Evolutionary conservation across 2,113 vertebrate genomes (phyloP), one percentile per base, ranked within the genome.

Genomic region (Aplodontia rufa): DNA sequence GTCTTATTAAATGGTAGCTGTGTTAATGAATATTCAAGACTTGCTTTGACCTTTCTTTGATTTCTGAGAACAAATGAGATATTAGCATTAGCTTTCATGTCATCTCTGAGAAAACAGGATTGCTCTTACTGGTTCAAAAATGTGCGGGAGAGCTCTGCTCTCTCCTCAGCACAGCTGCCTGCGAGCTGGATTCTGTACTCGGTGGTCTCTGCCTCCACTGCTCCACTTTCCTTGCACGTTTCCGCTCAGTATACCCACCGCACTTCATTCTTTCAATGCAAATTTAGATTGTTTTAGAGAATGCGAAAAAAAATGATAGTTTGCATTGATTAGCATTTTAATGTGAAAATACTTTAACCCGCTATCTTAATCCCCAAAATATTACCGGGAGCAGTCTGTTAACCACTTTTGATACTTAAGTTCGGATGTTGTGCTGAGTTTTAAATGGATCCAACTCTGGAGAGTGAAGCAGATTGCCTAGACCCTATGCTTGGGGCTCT

Each of bases 1-100:
- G 2, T 51, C 94, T 90, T 62, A 51, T 84, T 85, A 94, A 87
- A 93, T 55, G 58, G 28, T 83, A 91, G 62, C 28, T 79, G 0
- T 72, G 1, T 32, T 11, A 78, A 45, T 28, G 42, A 53, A 47
- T 72, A 42, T 19, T 94, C 55, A 64, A 28, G 37, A 17, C 6
- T 86, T 66, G 47, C 60, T 51, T 76, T 28, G 42, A 93, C 84
- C 5, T 64, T 84, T n/a, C 66, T 83, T 40, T 47, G 62, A 64
- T 53, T 78, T 85, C 49, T 74, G 14, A 80, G 90, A 74, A 72
- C n/a, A 55, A 42, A 16, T 10, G 14, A n/a, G 49, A 85, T n/a
- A n/a, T 62, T 69, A 88, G 47, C 17, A 20, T 26, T 81, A 42
- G 35, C 28, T 60, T 71, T 60, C 19, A 47, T 60, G 13, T 13